Conservation (phyloP, 2,797 vertebrate species). For the Chelmon rostratus region DNA sequence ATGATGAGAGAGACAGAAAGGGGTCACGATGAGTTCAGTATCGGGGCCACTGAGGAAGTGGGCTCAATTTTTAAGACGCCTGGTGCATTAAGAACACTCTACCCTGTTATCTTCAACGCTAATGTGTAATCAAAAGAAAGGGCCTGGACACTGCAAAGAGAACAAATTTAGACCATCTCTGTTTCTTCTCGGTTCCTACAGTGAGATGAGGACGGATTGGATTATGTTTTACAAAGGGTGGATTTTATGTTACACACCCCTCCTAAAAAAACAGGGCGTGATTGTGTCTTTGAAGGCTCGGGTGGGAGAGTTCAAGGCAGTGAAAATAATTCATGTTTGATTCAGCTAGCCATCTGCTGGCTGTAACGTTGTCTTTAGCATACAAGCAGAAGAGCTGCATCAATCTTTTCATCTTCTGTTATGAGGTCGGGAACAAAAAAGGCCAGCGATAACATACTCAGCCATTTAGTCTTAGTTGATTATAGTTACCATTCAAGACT, state of each 20-base stretch:
- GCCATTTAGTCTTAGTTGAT: too few species aligned
- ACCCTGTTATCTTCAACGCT: constrained; percentile 19
- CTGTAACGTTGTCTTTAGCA: too few species aligned
- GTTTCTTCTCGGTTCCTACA: background rate
- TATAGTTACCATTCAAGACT: too few species aligned
- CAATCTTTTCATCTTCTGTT: too few species aligned
- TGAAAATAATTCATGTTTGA: background rate
- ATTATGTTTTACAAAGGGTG: background rate
- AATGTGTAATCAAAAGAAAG: background rate
- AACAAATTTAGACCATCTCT: constrained; percentile 14
- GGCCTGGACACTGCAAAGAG: background rate
- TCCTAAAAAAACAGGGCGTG: background rate
- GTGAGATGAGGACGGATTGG: background rate
- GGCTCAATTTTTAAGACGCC: background rate
- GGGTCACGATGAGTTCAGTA: constrained; percentile 49
- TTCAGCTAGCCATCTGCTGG: too few species aligned
- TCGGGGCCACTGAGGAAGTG: constrained; percentile 12
- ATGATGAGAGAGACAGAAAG: constrained; percentile 43
- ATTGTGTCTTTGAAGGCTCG: background rate
- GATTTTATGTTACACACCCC: background rate
- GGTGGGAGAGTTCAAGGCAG: background rate
- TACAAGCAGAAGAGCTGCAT: too few species aligned
- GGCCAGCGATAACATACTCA: too few species aligned
- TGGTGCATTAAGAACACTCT: background rate
- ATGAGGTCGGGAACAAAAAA: too few species aligned